Percentiles rank a stretch among this genome's conserved stretches.
These are phyloP conservation scores for Sympetrum striolatum DNA, from an alignment of 2,888 invertebrate species.

Conservation along the genomic window DNA sequence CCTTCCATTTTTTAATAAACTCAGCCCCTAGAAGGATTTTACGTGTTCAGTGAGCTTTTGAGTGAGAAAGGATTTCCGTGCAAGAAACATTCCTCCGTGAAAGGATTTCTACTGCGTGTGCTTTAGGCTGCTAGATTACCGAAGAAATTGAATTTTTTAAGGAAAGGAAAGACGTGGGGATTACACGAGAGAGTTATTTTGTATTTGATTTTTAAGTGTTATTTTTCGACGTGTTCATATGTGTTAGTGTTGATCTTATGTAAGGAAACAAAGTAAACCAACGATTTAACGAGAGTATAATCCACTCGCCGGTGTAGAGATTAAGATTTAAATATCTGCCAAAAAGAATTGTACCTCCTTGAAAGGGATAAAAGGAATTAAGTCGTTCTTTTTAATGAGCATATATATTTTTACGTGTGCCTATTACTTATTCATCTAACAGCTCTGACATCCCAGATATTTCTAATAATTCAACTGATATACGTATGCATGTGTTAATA, in stretches of 20 bases:
- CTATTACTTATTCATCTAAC: neutral
- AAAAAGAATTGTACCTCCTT: neutral
- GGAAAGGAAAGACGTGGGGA: neutral
- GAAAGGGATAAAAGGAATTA: neutral
- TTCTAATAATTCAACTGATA: constrained; percentile 2
- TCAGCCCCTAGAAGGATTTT: neutral
- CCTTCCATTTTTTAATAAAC: neutral
- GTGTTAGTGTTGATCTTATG: neutral
- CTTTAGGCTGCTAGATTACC: neutral
- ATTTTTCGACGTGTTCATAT: constrained; percentile 16
- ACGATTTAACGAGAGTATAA: neutral
- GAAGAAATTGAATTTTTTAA: neutral
- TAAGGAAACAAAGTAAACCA: neutral
- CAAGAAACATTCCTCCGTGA: too few species aligned
- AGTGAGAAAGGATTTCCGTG: too few species aligned
- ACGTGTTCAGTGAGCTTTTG: too few species aligned
- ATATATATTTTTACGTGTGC: neutral
- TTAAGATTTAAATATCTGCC: neutral
- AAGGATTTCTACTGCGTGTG: neutral
- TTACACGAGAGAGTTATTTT: neutral
- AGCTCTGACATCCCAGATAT: neutral
- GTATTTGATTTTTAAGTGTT: constrained; percentile 1
- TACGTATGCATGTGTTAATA: constrained; percentile 20
- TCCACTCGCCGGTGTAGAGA: neutral
- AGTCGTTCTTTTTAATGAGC: neutral